Conservation (phyloP, 2,113 vertebrate genomes). For the Plotosus lineatus region DNA sequence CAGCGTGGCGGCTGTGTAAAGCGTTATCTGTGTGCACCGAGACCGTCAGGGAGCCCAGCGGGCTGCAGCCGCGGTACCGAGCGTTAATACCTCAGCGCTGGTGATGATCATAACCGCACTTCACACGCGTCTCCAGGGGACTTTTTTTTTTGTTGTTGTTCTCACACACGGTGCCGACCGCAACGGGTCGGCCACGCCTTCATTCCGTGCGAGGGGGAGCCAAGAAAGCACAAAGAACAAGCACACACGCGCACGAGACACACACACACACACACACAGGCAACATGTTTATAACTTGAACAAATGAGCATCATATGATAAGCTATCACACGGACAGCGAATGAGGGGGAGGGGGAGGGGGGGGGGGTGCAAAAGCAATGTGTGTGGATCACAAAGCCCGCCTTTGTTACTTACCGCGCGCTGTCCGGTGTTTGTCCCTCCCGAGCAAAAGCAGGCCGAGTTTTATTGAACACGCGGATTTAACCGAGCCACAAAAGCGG, state of each 20-base stretch:
- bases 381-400: constrained; percentile 68
- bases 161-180: constrained; percentile 59
- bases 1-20: constrained; percentile 64
- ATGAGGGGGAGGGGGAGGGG: constrained; percentile 46
- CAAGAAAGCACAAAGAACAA: constrained; percentile 70
- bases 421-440: constrained; percentile 4
- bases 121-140: constrained; percentile 18
- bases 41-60: constrained; percentile 45
- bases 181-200: constrained; percentile 76
- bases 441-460: background rate
- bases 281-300: constrained; percentile 62
- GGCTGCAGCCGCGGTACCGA: constrained; percentile 39
- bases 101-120: constrained; percentile 42
- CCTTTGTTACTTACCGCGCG: constrained; percentile 67
- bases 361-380: constrained; percentile 55
- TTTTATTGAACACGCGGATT: background rate
- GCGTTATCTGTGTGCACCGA: constrained; percentile 7
- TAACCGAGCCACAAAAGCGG: constrained; percentile 33
- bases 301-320: constrained; percentile 76
- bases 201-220: constrained; percentile 48
- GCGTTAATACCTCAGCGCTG: constrained; percentile 25
- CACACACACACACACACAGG: constrained; percentile 55
- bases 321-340: constrained; percentile 63
- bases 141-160: too few relatives aligned
- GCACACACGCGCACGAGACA: background rate